A percentile compares a stretch with the other conserved stretches of the same genome.
Conservation (phyloP, 64 coral and sea anemone species). For the Pocillopora damicornis region DNA sequence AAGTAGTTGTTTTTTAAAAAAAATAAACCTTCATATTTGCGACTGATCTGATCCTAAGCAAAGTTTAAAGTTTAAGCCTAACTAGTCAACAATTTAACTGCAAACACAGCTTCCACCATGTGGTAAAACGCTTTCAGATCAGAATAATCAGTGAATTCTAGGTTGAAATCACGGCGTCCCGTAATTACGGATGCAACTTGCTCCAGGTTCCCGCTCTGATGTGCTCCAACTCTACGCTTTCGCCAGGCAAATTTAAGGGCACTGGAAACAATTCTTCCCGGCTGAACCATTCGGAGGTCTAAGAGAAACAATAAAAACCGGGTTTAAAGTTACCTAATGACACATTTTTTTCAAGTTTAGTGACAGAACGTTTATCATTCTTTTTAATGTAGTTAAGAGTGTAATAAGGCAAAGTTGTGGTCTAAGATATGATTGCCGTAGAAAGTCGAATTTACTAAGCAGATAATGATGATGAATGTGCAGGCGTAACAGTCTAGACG, state of each 20-base stretch:
- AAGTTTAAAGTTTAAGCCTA: not conserved
- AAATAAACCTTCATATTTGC: too few species aligned
- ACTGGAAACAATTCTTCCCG: slow-evolving; percentile 19
- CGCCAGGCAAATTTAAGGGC: not conserved
- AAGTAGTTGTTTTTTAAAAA: too few species aligned
- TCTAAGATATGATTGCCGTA: too few species aligned
- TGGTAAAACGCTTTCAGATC: slow-evolving; percentile 5
- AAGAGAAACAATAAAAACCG: not conserved
- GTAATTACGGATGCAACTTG: slow-evolving; percentile 38
- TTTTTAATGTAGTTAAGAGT: not conserved
- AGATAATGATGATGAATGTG: too few species aligned
- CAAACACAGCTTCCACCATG: slow-evolving; percentile 34
- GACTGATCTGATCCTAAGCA: too few species aligned
- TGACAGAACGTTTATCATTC: too few species aligned
- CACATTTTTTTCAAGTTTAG: too few species aligned
- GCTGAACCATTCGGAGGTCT: slow-evolving; percentile 9
- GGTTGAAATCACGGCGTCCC: not conserved
- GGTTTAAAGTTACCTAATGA: too few species aligned
- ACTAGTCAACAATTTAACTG: not conserved
- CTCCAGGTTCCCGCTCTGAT: slow-evolving; percentile 17
- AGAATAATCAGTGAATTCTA: slow-evolving; percentile 26
- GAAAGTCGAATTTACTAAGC: too few species aligned
- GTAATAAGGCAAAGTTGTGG: not conserved
- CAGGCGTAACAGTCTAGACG: not conserved
- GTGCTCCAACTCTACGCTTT: slow-evolving; percentile 8